Base-by-base conservation (phyloP, 1,140 invertebrate genomes). In the Sycobia sp. region DNA sequence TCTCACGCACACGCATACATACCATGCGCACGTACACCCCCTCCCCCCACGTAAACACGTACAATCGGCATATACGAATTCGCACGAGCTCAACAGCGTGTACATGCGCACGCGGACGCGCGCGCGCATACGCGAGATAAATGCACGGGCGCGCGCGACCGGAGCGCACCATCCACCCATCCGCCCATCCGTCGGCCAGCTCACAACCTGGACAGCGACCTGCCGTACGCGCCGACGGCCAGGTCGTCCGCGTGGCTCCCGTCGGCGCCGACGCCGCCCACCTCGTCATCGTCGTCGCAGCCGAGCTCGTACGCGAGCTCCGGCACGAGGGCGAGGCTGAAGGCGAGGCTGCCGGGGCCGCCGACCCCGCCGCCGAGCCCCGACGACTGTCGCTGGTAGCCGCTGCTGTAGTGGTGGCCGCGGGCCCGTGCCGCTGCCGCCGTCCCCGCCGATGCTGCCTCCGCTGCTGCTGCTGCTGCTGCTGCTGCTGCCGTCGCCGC, bases 261-360 rank as follows among this genome's bases (percentile, higher is more conserved):
- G 36, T 23, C 25, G 32, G 11, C 44, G 20, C 13, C 11, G 46
- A 14, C 69, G n/a, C n/a, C n/a, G n/a, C n/a, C n/a, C n/a, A 4
- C 13, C 23, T 23, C 25, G 32, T 4, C 44, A 14, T 8, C 11
- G 46, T 10, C 69, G 69, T 80, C 78, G 70, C 77, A 78, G 62
- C 76, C 73, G 36, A 36, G 10, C 38, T 60, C 58, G 47, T 23
- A 41, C 14, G 20, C 16, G 62, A 82, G 76, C 65, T 81, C 80
- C 46, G 80, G 80, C 62, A 81, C 79, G 36, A 82, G 67, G 23
- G 79, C 78, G 50, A 82, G 67, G 23, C 77, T 75, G 57, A 81
- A 78, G 14, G 75, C 76, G 25, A 32, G 72, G 62, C 38, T 73
- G 71, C 56, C 39, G n/a, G 54, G 25, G 23, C 22, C 14, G 25